A percentile compares a stretch with the other conserved stretches of the same genome.
Evolutionary conservation across 1,140 invertebrate genomes (phyloP).

Genomic region (Leguminivora glycinivorella): DNA sequence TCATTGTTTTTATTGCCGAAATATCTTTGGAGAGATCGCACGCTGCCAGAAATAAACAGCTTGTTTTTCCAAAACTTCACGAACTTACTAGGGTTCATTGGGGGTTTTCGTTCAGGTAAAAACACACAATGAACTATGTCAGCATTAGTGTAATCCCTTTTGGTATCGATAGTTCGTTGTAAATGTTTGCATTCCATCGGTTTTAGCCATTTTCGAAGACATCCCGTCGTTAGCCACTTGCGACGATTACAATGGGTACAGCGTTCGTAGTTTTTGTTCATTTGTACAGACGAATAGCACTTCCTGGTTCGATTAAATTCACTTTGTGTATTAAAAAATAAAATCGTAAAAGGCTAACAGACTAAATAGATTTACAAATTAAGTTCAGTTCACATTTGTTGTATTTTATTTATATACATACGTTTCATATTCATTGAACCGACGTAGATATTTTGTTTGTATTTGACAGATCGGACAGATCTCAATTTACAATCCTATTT

Average conservation of each 20-base stretch:
- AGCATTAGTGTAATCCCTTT: constrained; percentile 66
- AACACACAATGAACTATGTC: constrained; percentile 68
- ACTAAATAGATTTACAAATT: background rate
- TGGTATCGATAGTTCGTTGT: constrained; percentile 70
- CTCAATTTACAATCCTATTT: background rate
- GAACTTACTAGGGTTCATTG: constrained; percentile 65
- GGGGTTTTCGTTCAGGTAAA: constrained; percentile 59
- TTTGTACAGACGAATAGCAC: constrained; percentile 34
- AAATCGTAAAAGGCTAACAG: background rate
- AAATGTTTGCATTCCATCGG: constrained; percentile 76
- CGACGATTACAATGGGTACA: constrained; percentile 71
- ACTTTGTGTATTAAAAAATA: constrained; percentile 20
- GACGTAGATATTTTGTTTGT: background rate
- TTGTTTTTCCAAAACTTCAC: constrained; percentile 76
- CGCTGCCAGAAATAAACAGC: constrained; percentile 69
- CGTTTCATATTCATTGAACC: background rate
- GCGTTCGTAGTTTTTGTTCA: constrained; percentile 74
- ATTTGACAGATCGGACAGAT: constrained; percentile 13
- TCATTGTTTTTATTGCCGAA: constrained; percentile 63
- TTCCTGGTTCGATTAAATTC: constrained; percentile 33
- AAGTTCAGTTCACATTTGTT: background rate
- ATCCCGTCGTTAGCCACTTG: constrained; percentile 70
- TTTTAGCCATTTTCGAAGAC: constrained; percentile 73
- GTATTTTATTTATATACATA: constrained; percentile 12
- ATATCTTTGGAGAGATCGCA: constrained; percentile 68